Evolutionary conservation across 2,113 vertebrate species (phyloP).

Genomic region (Alexandromys fortis): DNA sequence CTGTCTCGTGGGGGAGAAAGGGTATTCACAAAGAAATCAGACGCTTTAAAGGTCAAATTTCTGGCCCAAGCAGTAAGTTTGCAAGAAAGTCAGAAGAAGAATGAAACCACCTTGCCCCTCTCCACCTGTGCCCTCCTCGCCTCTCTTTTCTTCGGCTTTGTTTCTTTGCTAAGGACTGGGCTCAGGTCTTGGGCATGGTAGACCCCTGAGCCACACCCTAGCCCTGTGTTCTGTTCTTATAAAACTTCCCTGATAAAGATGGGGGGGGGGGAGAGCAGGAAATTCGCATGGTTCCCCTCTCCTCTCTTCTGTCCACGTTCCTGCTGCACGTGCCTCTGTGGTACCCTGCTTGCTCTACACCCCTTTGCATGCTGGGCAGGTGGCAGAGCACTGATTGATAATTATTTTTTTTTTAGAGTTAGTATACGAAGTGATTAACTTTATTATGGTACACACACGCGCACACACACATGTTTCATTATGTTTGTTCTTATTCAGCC

Average conservation of each 20-base stretch:
- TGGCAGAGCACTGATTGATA: background rate
- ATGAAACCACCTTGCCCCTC: background rate
- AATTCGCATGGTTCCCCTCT: background rate
- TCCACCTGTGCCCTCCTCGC: background rate
- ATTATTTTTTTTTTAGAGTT: background rate
- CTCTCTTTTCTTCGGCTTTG: background rate
- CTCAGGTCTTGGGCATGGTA: too few relatives aligned
- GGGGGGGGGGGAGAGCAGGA: background rate
- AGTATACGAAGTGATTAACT: background rate
- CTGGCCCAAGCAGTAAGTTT: background rate
- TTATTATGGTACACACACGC: background rate
- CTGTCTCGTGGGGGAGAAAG: background rate
- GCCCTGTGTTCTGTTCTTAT: background rate
- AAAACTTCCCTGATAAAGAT: background rate
- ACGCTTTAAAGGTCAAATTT: background rate
- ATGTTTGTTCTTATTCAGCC: background rate
- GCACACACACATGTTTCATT: background rate
- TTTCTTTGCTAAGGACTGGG: background rate
- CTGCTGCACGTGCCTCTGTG: background rate
- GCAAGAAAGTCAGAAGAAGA: constrained; percentile 13
- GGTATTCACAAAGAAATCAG: constrained; percentile 23
- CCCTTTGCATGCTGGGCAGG: background rate
- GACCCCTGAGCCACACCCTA: background rate
- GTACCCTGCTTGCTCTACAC: background rate
- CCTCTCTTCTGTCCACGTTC: background rate